Base-by-base conservation (phyloP, 2,113 vertebrate species). In the Leiothrix lutea region DNA sequence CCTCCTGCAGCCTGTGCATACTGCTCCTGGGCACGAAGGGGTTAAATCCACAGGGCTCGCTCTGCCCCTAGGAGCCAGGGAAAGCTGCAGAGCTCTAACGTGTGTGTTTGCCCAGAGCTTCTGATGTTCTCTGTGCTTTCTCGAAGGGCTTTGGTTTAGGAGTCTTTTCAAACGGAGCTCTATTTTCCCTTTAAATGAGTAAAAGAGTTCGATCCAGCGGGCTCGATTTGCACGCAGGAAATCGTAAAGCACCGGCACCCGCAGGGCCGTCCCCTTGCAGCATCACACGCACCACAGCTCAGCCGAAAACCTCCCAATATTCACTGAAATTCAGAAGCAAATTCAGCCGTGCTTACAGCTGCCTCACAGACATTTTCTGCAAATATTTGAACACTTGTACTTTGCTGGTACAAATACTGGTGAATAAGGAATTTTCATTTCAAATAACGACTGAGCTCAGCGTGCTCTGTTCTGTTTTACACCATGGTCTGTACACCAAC, bases 331-430 rank as follows among this genome's bases (percentile, higher is more conserved):
- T 69, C 93, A 90, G 66, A 61, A 56, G 36, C 16, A 69, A 75
- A 89, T 82, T 81, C 64, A 56, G 26, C 56, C 56, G 5, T 29
- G 33, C 67, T 92, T 73, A 61, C 66, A 77, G 78, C 73, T 70
- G 78, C 66, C 82, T 61, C 71, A 17, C 62, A 9, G 77, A 40
- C 31, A 3, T 50, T 77, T 44, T 77, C 78, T 61, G 91, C 93
- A 92, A 96, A 91, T 95, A 96, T 93, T 95, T 88, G 91, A 82
- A 77, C 70, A 40, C 66, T 94, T 85, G 61, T n/a, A 45, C 40
- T 91, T 81, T n/a, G 61, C 73, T 79, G 47, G 83, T 48, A 54
- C 73, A 89, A 95, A 82, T 58, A 65, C 36, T 54, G 60, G 70
- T 65, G 74, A 90, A 94, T 44, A 47, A 90, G 33, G 50, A 72